Evolutionary conservation across 1,140 invertebrate genomes (phyloP), one percentile per base, ranked within the genome.

Genomic region (Homalodisca vitripennis): DNA sequence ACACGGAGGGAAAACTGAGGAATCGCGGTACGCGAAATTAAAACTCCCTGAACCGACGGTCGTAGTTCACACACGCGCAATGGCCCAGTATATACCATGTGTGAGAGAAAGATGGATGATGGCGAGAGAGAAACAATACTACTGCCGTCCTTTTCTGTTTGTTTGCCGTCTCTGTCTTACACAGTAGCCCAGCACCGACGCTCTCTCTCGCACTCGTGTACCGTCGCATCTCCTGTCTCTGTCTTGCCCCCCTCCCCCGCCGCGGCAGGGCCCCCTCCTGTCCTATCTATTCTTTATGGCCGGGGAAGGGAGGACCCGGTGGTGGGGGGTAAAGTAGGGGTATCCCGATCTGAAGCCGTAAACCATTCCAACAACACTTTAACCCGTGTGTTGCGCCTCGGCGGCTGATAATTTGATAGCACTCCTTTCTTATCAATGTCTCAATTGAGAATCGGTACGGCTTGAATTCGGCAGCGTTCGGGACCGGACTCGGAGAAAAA

Each of bases 261-360:
- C 31, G n/a, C 13, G 17, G 17, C 20, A 14, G 60, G 1, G n/a
- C 34, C 60, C 27, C 60, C 60, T 63, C 60, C 31, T 32, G 60
- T 63, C 60, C 60, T 63, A 63, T 63, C 60, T 63, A 63, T 63
- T 63, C 60, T 63, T 63, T 63, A 63, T 63, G 60, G 60, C 29
- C 31, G 60, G 29, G 31, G 60, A 32, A 29, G 60, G 60, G 60
- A n/a, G n/a, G n/a, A 27, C 30, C 27, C 60, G 60, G 60, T 63
- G 30, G 60, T 63, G 31, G 60, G 60, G 60, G 55, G 60, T 63
- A 32, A 63, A 32, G 48, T 51, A 63, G 60, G 60, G 60, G 60
- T 63, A 63, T 63, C 27, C 60, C 14, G 48, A 51, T 63, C 31
- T n/a, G 13, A 29, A 31, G 60, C 60, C 60, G 60, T 63, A 63